phyloP scores from a whole-genome alignment of 1,140 invertebrate genomes.

The Hyles euphorbiae region DNA sequence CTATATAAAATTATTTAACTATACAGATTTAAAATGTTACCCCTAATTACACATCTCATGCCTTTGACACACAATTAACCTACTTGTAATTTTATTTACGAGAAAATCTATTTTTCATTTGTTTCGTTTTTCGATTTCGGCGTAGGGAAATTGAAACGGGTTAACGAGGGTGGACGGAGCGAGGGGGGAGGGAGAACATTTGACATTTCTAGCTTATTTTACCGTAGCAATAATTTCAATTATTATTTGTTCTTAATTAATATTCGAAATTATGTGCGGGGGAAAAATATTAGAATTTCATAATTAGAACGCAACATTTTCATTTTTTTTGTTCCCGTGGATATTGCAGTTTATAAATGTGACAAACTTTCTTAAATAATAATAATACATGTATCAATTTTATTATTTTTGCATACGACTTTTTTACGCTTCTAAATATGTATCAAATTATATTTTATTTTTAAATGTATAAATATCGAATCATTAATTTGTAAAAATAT shows the following conservation, averaged over 20 bases:
- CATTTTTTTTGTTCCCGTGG: too few relatives aligned
- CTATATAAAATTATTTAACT: constrained; percentile 9
- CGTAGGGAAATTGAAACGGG: constrained; percentile 7
- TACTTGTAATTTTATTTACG: constrained; percentile 11
- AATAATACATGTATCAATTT: too few relatives aligned
- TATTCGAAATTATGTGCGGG: too few relatives aligned
- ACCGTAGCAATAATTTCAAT: too few relatives aligned
- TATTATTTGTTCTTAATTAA: too few relatives aligned
- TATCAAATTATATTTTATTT: background rate
- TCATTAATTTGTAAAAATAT: too few relatives aligned
- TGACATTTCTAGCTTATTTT: constrained; percentile 10
- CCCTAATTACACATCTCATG: constrained; percentile 13
- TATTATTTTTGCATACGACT: background rate
- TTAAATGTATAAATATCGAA: background rate
- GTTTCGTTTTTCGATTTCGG: constrained; percentile 25
- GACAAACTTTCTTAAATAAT: too few relatives aligned
- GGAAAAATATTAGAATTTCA: too few relatives aligned
- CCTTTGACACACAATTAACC: constrained; percentile 6
- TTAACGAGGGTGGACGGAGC: constrained; percentile 6
- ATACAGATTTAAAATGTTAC: constrained; percentile 4
- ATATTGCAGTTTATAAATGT: too few relatives aligned
- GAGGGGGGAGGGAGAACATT: constrained; percentile 21
- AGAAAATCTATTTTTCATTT: constrained; percentile 22
- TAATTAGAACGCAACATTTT: too few relatives aligned
- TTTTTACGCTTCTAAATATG: background rate